These are phyloP conservation scores for Cygnus atratus DNA, from an alignment of 2,113 vertebrate genomes.

Conservation along the genomic window DNA sequence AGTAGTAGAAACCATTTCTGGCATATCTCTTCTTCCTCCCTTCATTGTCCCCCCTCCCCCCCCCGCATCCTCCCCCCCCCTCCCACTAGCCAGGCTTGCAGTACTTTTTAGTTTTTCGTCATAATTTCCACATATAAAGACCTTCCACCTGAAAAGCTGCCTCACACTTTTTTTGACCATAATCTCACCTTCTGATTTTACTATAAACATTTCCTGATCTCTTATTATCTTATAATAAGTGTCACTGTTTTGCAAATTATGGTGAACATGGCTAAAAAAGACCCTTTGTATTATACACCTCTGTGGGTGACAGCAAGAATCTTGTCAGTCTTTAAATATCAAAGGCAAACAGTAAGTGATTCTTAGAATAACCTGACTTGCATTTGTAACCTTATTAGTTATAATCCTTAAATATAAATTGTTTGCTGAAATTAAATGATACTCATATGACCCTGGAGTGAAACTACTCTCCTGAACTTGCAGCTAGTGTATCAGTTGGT, in stretches of 20 bases:
- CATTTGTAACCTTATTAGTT: background rate
- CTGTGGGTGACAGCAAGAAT: background rate
- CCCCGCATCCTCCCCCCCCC: no score
- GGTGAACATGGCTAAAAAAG: background rate
- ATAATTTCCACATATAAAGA: background rate
- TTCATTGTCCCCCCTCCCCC: background rate
- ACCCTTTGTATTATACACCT: background rate
- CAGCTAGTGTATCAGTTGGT: background rate
- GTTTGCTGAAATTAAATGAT: background rate
- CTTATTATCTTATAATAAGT: background rate
- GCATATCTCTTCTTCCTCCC: fast-evolving
- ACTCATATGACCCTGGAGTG: background rate
- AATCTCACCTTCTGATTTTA: background rate
- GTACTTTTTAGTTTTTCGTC: background rate
- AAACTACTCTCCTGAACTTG: background rate
- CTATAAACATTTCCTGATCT: background rate
- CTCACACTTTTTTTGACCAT: background rate
- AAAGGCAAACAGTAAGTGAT: background rate
- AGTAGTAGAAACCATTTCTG: background rate
- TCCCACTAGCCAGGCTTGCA: background rate
- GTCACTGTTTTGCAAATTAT: background rate
- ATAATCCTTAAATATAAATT: background rate
- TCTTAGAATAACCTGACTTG: background rate
- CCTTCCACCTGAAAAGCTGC: background rate
- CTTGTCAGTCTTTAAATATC: background rate